Evolutionary conservation across 2,888 invertebrate genomes (phyloP).

Genomic region (Ypsolopha sequella): DNA sequence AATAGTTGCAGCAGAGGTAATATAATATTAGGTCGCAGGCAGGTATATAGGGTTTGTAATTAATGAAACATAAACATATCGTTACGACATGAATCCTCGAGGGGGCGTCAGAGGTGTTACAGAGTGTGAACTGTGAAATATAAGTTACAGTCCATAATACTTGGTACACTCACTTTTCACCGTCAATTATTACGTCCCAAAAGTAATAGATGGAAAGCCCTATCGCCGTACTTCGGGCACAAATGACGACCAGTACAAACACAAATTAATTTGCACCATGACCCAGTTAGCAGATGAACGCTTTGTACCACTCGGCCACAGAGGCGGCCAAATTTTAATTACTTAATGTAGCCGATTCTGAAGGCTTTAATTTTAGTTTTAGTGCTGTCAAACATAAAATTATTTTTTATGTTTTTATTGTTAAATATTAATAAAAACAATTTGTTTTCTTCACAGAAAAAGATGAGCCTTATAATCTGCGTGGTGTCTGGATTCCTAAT

Average conservation of each 20-base stretch:
- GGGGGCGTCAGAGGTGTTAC: too few species aligned
- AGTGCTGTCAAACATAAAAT: too few species aligned
- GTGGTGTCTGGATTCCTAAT: slow-evolving; percentile 38
- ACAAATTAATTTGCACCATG: background rate
- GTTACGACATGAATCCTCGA: background rate
- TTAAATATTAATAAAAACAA: background rate
- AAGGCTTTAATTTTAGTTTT: too few species aligned
- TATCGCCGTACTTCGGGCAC: background rate
- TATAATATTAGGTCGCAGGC: too few species aligned
- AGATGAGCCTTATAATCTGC: slow-evolving; percentile 43
- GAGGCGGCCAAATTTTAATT: background rate
- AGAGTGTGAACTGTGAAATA: too few species aligned
- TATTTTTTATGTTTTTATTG: background rate
- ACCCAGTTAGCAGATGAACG: background rate
- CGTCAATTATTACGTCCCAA: background rate
- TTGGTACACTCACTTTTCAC: background rate
- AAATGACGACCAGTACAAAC: background rate
- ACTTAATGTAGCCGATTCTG: too few species aligned
- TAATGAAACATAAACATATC: background rate
- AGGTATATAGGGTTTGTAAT: background rate
- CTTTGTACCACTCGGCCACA: background rate
- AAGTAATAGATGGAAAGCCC: background rate
- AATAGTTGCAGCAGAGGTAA: too few species aligned
- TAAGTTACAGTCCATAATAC: too few species aligned
- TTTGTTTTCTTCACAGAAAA: slow-evolving; percentile 39